Evolutionary conservation across 2,797 vertebrate species (phyloP), one percentile per base, ranked within the genome.

Genomic region (Dallia pectoralis): DNA sequence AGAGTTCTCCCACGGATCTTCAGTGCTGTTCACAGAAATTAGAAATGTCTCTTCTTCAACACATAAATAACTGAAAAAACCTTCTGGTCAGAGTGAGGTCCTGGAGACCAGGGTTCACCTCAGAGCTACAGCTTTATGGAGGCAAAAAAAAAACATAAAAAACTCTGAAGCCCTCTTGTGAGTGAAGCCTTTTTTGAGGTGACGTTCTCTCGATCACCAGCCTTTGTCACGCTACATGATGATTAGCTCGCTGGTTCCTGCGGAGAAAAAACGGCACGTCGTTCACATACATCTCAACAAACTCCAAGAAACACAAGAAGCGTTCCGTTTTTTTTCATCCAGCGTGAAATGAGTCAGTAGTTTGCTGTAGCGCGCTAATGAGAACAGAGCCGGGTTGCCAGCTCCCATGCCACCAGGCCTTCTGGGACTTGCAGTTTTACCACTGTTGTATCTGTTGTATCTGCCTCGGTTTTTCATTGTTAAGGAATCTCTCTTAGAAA

Each of bases 281-380:
- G 84, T 89, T 88, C 87, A 88, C 89, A 84, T 85, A 87, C 75
- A 84, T 87, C 75, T 73, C 74, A 79, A 81, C 72, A 87, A 89
- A 87, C 11, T 9, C 14, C 80, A 83, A 76, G 2, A 29, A 83
- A 83, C 18, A 78, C 73, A 62, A 76, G 49, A 16, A 16, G 67
- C 22, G 8, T 49, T 68, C 16, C 4, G 16, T 47, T 25, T 49
- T 59, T 64, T 51, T 62, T 59, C 19, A 18, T 69, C 48, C 32
- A 74, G 74, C 44, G 78, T 56, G 82, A 84, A 82, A 81, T 83
- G 53, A 75, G 33, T 69, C 74, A 74, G 77, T 25, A 68, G 22
- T 27, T 77, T 72, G 25, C 56, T 67, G 81, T 86, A 88, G 86
- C 87, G 85, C 87, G 87, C 85, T 87, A 85, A 88, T 85, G 86